These are phyloP conservation scores for Protosalanx chinensis DNA, from an alignment of 2,797 vertebrate genomes.

Conservation along the genomic window DNA sequence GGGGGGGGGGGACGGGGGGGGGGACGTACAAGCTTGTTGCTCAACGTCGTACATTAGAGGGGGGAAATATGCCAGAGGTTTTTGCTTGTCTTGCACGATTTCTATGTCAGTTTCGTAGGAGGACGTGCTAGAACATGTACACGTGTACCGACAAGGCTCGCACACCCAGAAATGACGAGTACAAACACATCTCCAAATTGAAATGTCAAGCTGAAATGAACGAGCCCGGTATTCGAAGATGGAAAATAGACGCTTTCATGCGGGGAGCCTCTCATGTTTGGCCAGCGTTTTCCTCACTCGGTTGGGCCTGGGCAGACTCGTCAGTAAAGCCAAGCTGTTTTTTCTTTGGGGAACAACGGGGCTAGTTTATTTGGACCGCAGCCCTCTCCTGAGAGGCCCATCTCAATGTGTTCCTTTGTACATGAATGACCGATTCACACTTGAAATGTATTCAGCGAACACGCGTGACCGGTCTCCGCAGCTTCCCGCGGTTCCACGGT, in stretches of 20 bases:
- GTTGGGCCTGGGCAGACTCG: background rate
- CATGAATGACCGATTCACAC: background rate
- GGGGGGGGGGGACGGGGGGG: slow-evolving; percentile 18
- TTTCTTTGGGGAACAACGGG: background rate
- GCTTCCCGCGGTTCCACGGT: no score
- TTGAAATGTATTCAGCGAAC: background rate
- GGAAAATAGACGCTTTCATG: slow-evolving; percentile 42
- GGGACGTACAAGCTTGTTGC: slow-evolving; percentile 1
- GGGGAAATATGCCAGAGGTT: slow-evolving; percentile 4
- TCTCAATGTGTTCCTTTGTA: background rate
- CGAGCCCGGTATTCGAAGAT: slow-evolving; percentile 50
- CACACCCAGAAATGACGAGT: slow-evolving; percentile 55
- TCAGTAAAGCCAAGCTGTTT: background rate
- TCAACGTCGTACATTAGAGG: slow-evolving; percentile 16
- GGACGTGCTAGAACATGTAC: slow-evolving; percentile 41
- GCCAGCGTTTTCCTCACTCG: slow-evolving; percentile 15
- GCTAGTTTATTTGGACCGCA: background rate
- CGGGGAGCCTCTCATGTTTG: slow-evolving; percentile 33
- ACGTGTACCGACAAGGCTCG: slow-evolving; percentile 56
- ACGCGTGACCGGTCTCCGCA: background rate
- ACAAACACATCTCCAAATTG: slow-evolving; percentile 60
- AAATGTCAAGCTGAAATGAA: slow-evolving; percentile 66
- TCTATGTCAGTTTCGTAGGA: slow-evolving; percentile 12
- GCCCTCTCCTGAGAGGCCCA: no score
- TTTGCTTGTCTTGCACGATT: slow-evolving; percentile 41